Conservation (phyloP, 2,113 vertebrate genomes). For the Hippocampus guttulatus region DNA sequence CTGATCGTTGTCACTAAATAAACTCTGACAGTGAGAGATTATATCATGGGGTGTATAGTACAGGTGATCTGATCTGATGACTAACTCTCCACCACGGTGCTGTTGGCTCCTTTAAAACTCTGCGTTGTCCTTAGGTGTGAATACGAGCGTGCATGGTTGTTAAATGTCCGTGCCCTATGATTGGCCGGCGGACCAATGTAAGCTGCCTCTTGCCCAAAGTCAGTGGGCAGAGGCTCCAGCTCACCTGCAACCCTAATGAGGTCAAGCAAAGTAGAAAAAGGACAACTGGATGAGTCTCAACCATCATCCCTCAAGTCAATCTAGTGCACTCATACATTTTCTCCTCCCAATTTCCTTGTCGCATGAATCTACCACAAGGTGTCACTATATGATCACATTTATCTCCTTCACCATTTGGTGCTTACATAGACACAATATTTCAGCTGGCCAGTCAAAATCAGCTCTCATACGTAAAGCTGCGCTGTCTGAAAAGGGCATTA, state of each 20-base stretch:
- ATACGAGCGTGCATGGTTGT: too few species aligned
- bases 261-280: too few species aligned
- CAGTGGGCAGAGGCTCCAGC: not conserved
- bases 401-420: not conserved
- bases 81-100: not conserved
- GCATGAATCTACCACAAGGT: constrained; percentile 15
- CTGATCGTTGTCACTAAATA: not conserved
- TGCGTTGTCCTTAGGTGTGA: too few species aligned
- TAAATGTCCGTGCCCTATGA: too few species aligned
- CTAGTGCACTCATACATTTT: not conserved
- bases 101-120: too few species aligned
- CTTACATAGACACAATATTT: too few species aligned
- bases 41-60: not conserved
- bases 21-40: not conserved
- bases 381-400: constrained; percentile 6
- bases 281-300: not conserved
- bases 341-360: not conserved
- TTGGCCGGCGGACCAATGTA: too few species aligned
- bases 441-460: not conserved
- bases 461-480: not conserved
- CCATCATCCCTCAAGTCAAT: not conserved
- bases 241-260: not conserved
- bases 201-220: too few species aligned
- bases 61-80: not conserved
- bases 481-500: not conserved